Conservation (phyloP, 2,888 invertebrate species). For the Uropetala carovei region DNA sequence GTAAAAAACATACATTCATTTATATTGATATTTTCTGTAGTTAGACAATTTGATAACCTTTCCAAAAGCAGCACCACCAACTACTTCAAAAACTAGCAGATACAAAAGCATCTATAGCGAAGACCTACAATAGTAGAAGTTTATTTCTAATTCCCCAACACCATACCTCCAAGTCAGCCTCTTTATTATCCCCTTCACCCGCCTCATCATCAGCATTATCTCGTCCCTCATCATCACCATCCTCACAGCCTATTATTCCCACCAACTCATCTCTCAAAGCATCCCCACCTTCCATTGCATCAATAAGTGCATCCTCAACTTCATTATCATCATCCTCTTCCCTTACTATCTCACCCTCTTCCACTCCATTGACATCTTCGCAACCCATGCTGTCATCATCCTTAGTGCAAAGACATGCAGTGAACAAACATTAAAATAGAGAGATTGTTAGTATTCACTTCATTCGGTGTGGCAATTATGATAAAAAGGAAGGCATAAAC, state of each 20-base stretch:
- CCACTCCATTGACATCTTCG: conserved; percentile 67
- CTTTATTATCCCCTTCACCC: conserved; percentile 65
- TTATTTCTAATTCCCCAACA: background rate
- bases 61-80: background rate
- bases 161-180: conserved; percentile 74
- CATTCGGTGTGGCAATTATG: too few species aligned
- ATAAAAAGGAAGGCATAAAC: too few species aligned
- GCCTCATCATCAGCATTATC: conserved; percentile 59
- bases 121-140: background rate
- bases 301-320: conserved; percentile 67
- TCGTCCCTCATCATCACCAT: conserved; percentile 14
- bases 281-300: conserved; percentile 71
- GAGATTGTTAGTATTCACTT: conserved; percentile 63
- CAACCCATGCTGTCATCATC: conserved; percentile 65
- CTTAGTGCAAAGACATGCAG: conserved; percentile 66
- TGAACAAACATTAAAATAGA: conserved; percentile 68
- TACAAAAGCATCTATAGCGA: conserved; percentile 70
- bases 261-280: conserved; percentile 70
- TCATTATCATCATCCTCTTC: conserved; percentile 67
- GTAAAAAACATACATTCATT: background rate
- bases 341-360: conserved; percentile 67
- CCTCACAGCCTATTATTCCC: conserved; percentile 61
- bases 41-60: background rate
- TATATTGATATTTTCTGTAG: background rate
- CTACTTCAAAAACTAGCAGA: conserved; percentile 69